Percentiles rank a stretch among this genome's conserved stretches.
Evolutionary conservation across 2,113 vertebrate species (phyloP).

Genomic region (Saccopteryx leptura): DNA sequence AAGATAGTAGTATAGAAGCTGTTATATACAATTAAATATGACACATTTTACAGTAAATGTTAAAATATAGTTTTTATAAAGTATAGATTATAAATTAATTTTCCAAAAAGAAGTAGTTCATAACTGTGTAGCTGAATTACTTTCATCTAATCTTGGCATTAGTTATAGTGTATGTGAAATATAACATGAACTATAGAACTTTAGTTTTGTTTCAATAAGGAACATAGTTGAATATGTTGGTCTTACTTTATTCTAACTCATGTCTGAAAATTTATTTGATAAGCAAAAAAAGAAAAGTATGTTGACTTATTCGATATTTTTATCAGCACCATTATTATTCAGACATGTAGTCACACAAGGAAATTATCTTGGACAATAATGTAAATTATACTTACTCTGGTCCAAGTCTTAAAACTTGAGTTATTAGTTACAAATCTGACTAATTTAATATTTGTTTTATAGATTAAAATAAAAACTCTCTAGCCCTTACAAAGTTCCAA

Average conservation of each 20-base stretch:
- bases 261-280: neutral
- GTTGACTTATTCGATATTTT: neutral
- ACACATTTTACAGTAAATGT: slow-evolving; percentile 21
- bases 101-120: neutral
- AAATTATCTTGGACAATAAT: slow-evolving; percentile 40
- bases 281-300: neutral
- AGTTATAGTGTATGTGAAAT: neutral
- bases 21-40: neutral
- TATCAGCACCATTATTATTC: neutral
- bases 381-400: neutral
- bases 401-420: neutral
- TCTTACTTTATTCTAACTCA: neutral
- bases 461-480: neutral
- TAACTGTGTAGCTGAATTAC: neutral
- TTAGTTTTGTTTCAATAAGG: neutral
- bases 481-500: slow-evolving; percentile 20
- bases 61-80: slow-evolving; percentile 31
- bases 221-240: neutral
- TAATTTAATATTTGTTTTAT: neutral
- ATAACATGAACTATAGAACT: neutral
- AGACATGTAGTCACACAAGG: neutral
- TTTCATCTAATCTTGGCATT: neutral
- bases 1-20: neutral
- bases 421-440: neutral
- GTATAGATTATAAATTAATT: neutral